Conservation (phyloP, 2,797 vertebrate genomes). For the Chromobotia macracanthus region DNA sequence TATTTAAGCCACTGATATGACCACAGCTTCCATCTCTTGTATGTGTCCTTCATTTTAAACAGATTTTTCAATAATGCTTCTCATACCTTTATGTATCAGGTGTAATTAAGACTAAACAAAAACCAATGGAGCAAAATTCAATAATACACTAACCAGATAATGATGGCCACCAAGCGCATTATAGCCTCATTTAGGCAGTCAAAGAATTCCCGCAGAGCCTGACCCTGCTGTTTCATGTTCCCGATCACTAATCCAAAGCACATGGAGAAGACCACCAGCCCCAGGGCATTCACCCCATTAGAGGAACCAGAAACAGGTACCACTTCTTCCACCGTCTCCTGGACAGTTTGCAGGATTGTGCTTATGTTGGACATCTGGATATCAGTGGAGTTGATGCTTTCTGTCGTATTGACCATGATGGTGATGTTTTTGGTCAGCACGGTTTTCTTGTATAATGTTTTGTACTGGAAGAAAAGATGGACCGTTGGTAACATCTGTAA, state of each 20-base stretch:
- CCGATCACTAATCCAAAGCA: constrained; percentile 94
- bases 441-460: constrained; percentile 89
- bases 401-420: constrained; percentile 71
- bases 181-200: constrained; percentile 95
- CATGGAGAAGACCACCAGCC: constrained; percentile 95
- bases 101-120: neutral
- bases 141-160: constrained; percentile 88
- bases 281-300: constrained; percentile 90
- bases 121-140: neutral
- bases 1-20: too few relatives aligned
- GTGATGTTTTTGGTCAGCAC: constrained; percentile 80
- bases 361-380: constrained; percentile 79
- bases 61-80: too few relatives aligned
- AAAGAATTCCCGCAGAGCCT: constrained; percentile 89
- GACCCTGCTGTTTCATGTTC: constrained; percentile 93
- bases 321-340: constrained; percentile 87
- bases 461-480: constrained; percentile 82
- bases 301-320: constrained; percentile 88
- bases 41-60: too few relatives aligned
- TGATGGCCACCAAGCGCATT: constrained; percentile 92
- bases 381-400: constrained; percentile 75
- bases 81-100: too few relatives aligned
- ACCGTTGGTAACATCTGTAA: constrained; percentile 1
- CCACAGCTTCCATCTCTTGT: too few relatives aligned
- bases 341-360: constrained; percentile 78